phyloP scores from a whole-genome alignment of 2,888 invertebrate species.

The Drosophila atripex region DNA sequence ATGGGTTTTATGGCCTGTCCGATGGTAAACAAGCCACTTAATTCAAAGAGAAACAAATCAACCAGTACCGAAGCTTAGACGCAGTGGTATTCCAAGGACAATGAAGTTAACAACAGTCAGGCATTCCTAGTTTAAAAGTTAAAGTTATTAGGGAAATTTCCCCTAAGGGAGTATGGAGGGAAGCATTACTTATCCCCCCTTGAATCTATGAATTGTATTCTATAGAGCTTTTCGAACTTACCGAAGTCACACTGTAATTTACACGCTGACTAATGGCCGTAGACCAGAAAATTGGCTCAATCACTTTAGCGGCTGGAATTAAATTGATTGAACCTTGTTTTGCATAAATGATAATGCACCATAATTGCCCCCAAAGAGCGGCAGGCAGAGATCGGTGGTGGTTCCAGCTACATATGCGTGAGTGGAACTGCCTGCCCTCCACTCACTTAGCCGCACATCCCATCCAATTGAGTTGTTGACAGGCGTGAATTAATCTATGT shows the following conservation, averaged over 20 bases:
- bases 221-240: neutral
- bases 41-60: conserved; percentile 53
- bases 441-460: conserved; percentile 16
- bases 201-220: neutral
- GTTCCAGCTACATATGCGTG: conserved; percentile 9
- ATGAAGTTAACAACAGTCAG: conserved; percentile 26
- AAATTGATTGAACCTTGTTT: conserved; percentile 47
- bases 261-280: conserved; percentile 12
- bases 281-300: conserved; percentile 56
- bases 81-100: conserved; percentile 63
- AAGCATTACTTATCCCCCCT: neutral
- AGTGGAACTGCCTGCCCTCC: neutral
- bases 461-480: conserved; percentile 63
- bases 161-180: no score
- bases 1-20: conserved; percentile 38
- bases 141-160: no score
- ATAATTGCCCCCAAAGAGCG: conserved; percentile 12
- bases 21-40: conserved; percentile 68
- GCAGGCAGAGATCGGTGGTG: conserved; percentile 7
- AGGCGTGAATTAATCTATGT: conserved; percentile 50
- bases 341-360: conserved; percentile 41
- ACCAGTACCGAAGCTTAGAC: conserved; percentile 38
- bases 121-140: conserved; percentile 8
- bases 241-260: conserved; percentile 1
- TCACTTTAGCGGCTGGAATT: conserved; percentile 53